Evolutionary conservation across 2,113 vertebrate species (phyloP).

Genomic region (Malurus cyaneus): DNA sequence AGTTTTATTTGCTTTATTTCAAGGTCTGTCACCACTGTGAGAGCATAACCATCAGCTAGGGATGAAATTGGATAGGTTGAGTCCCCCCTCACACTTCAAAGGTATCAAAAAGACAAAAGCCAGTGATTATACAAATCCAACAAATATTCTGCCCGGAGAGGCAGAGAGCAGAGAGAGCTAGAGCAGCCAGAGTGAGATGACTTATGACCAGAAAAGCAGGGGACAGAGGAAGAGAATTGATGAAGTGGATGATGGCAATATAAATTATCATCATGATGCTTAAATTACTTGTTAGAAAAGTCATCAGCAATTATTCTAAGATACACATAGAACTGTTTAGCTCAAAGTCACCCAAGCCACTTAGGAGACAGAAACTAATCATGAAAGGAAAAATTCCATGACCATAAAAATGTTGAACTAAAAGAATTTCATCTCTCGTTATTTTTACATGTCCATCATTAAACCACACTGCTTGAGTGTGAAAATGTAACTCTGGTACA

Average conservation of each 20-base stretch:
- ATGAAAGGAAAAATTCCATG: background rate
- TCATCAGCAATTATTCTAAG: background rate
- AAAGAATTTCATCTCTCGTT: fast-evolving
- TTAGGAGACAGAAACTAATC: background rate
- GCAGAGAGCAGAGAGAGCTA: background rate
- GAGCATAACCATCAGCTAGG: background rate
- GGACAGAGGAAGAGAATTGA: background rate
- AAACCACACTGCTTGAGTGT: background rate
- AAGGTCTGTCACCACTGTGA: background rate
- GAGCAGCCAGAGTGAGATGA: background rate
- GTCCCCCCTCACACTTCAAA: background rate
- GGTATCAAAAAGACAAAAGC: background rate
- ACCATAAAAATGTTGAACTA: background rate
- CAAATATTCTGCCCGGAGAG: background rate
- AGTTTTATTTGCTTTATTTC: background rate
- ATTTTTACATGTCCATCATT: background rate
- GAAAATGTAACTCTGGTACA: background rate
- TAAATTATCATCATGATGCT: background rate
- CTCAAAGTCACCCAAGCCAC: background rate
- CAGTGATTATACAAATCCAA: background rate
- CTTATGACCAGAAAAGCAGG: background rate
- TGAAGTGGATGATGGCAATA: background rate
- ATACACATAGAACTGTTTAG: background rate
- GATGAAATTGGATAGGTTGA: background rate
- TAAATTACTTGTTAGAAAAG: background rate